Base-by-base conservation (phyloP, 2,797 vertebrate species). In the Esox lucius region DNA sequence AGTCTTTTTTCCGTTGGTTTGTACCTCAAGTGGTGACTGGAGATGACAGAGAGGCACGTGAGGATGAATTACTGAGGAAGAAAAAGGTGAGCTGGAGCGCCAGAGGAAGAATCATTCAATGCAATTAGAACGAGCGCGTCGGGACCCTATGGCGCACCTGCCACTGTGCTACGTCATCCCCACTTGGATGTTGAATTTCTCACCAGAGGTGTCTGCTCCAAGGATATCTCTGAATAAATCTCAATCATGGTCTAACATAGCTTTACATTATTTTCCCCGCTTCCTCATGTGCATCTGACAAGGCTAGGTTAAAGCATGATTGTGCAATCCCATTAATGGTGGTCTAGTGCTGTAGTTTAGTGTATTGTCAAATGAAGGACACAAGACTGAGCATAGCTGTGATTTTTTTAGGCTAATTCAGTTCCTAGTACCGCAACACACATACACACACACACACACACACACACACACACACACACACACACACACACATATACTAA, bases 161-260 rank as follows among this genome's bases (percentile, higher is more conserved):
- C 17, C 22, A 28, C 0, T 1, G 28, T 62, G 15, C 16, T 4
- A 65, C 28, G 62, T 31, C 71, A 65, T 46, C 84, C 62, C 75
- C 87, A 84, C 80, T 22, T 70, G 22, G 51, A 74, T 84, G 87
- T 56, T 62, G 86, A 70, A 87, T 88, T 78, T 78, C 72, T 64
- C 35, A 0, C 9, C 46, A 42, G 64, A 28, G 64, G 71, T 15
- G 66, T 28, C 62, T 33, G 62, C 26, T 65, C 61, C 80, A 24
- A 61, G 56, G 56, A 56, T 0, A 3, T 56, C 0, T 75, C 33
- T 67, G 65, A 19, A 33, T 68, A 33, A 15, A 65, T 33, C 61
- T 62, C 61, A 62, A 28, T 39, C 35, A 39, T 65, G 15, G 15
- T 65, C 28, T 65, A 33, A 33, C 12, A 13, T 7, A 16, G 2